Evolutionary conservation across 2,888 invertebrate genomes (phyloP), one percentile per base, ranked within the genome.

Genomic region (Agonopterix arenella): DNA sequence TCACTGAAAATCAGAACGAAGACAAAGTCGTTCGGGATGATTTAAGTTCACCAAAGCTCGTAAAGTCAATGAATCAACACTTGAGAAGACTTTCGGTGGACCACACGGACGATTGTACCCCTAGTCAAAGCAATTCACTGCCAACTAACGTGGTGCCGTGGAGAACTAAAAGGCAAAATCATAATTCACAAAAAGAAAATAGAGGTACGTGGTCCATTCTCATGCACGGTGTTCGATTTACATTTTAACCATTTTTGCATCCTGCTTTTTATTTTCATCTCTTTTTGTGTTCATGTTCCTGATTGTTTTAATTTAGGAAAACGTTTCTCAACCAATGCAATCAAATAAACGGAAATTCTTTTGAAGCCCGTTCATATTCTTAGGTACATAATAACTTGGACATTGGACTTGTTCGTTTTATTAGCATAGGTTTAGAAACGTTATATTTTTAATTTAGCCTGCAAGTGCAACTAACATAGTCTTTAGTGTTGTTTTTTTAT

Each of bases 201-300:
- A 76, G 80, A 89, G 90, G 90, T 90, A 90, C 73, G 89, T 86
- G 79, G 80, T 64, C 67, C 62, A 65, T 76, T 66, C 52, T 84
- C 80, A 77, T 80, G 89, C 89, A 89, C 70, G 88, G 84, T 76
- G 71, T 85, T 64, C 69, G 82, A 80, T 78, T 80, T 77, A 78
- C 84, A 80, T 70, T 82, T 70, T 86, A 74, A 83, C 62, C 84
- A 86, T 82, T 70, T 40, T 69, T 70, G 81, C 84, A 84, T 81
- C 73, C 43, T n/a, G 49, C 49, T 48, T 69, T 70, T 67, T 61
- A 64, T 66, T 64, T 66, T 73, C 18, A 18, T 43, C 36, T 36
- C 47, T 36, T 47, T 41, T 16, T 47, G 43, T 43, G 10, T 10
- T 41, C 41, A 18, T 40, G 28, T 28, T 28, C 28, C 28, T 28